Percentiles rank a stretch among this genome's conserved stretches.
phyloP scores from a whole-genome alignment of 2,797 vertebrate species.

The Picus viridis region DNA sequence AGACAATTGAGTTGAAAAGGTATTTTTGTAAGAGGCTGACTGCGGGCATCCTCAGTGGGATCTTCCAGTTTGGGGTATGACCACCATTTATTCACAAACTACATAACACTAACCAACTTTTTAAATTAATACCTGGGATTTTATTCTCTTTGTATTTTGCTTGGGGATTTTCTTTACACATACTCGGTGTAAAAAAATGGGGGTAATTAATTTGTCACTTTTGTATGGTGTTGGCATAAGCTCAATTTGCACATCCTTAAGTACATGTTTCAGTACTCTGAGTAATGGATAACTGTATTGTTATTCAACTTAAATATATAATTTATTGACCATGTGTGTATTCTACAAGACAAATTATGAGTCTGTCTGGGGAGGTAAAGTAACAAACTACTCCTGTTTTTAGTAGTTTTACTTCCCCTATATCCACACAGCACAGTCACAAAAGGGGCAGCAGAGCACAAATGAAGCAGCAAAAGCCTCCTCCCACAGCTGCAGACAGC shows the following conservation, averaged over 20 bases:
- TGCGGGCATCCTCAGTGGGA: background rate
- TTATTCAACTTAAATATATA: background rate
- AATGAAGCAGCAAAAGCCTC: background rate
- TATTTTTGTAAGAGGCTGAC: background rate
- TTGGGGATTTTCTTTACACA: background rate
- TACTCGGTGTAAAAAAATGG: background rate
- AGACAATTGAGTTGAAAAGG: conserved; percentile 4
- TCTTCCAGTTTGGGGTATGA: background rate
- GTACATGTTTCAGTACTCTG: background rate
- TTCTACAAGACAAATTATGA: background rate
- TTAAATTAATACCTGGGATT: background rate
- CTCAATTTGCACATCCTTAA: background rate
- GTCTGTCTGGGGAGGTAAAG: background rate
- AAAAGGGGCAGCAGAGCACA: background rate
- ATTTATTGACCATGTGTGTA: background rate
- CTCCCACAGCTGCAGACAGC: background rate
- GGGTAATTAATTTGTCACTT: background rate
- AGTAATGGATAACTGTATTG: background rate
- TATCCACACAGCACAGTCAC: background rate
- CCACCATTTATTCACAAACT: background rate
- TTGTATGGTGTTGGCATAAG: background rate
- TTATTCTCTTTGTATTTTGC: background rate
- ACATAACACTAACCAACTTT: background rate
- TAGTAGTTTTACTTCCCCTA: background rate
- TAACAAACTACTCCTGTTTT: background rate